These are phyloP conservation scores for Poeciliopsis prolifica DNA, from an alignment of 2,113 vertebrate species.

Conservation along the genomic window DNA sequence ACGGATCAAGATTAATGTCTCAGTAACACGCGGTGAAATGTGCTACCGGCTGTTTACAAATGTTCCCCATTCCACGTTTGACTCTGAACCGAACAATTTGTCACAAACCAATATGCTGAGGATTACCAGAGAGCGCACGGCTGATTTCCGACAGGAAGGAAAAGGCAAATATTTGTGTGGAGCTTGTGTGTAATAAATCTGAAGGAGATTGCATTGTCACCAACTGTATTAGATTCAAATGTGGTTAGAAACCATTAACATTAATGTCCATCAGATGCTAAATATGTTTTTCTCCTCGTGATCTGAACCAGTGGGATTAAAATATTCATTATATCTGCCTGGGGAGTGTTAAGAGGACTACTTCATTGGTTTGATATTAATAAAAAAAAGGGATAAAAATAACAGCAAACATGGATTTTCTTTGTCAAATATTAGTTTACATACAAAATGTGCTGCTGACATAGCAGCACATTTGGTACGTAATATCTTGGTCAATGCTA, in stretches of 20 bases:
- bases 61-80: conserved; percentile 19
- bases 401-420: not conserved
- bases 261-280: conserved; percentile 60
- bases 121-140: conserved; percentile 29
- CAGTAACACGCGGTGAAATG: conserved; percentile 29
- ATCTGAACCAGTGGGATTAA: conserved; percentile 46
- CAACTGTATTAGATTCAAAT: conserved; percentile 53
- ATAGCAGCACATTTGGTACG: too few relatives aligned
- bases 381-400: not conserved
- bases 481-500: too few relatives aligned
- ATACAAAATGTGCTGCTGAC: not conserved
- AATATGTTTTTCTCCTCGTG: conserved; percentile 49
- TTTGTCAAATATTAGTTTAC: not conserved
- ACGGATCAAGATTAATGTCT: conserved; percentile 43
- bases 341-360: not conserved
- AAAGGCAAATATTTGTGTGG: conserved; percentile 23
- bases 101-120: conserved; percentile 53
- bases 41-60: conserved; percentile 41
- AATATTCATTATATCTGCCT: conserved; percentile 62
- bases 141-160: conserved; percentile 21
- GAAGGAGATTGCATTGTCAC: conserved; percentile 61
- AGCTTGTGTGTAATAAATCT: conserved; percentile 49
- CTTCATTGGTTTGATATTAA: not conserved
- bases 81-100: conserved; percentile 45
- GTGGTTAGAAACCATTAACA: conserved; percentile 52